Conservation (phyloP, 2,888 invertebrate species). For the Melangyna quadrimaculata region DNA sequence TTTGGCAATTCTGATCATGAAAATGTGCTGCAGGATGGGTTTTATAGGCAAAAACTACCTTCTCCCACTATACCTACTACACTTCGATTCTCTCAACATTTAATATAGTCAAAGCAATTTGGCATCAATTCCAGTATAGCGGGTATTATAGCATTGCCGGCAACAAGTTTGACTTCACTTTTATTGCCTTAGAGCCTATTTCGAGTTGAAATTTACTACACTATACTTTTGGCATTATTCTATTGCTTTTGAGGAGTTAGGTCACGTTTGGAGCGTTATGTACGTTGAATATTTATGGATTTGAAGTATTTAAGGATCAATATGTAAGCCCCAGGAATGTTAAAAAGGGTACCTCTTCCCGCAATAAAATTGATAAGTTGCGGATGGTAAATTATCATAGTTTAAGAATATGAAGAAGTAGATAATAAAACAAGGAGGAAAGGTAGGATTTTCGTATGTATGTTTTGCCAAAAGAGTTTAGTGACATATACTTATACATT, state of each 20-base stretch:
- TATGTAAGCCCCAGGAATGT: neutral
- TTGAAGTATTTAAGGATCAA: constrained; percentile 5
- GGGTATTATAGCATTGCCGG: neutral
- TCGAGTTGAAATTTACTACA: constrained; percentile 19
- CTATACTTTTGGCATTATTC: neutral
- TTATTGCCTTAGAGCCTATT: constrained; percentile 8
- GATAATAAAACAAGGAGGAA: too few species aligned
- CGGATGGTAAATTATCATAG: constrained; percentile 9
- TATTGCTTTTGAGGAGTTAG: constrained; percentile 10
- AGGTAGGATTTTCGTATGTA: neutral
- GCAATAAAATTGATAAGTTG: constrained; percentile 11
- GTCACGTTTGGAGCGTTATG: constrained; percentile 23
- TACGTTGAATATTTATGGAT: constrained; percentile 19
- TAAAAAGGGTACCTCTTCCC: constrained; percentile 4
- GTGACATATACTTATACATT: too few species aligned
- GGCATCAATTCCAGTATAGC: neutral
- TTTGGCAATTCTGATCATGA: constrained; percentile 26
- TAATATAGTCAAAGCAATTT: constrained; percentile 15
- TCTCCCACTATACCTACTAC: neutral
- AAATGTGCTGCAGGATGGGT: neutral
- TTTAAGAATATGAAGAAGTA: neutral
- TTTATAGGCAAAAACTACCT: neutral
- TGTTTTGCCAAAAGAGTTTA: neutral
- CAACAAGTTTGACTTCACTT: constrained; percentile 33
- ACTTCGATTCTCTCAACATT: neutral